Conservation (phyloP, 2,113 vertebrate genomes). For the Myrmecophaga tridactyla region DNA sequence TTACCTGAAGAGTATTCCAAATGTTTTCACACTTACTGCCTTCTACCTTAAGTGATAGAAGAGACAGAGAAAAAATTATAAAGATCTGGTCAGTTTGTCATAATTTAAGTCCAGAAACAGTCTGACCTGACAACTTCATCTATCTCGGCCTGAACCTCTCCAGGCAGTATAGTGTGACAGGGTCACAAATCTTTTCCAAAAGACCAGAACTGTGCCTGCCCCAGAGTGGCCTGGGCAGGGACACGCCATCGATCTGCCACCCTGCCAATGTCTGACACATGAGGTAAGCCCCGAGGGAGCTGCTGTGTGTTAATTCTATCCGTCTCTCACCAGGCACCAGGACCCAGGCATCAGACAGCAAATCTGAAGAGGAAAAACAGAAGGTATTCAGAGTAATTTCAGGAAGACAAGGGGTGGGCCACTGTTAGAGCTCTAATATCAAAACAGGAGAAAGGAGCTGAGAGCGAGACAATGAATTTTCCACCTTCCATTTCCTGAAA, state of each 20-base stretch:
- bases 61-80: not conserved
- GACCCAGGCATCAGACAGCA: not conserved
- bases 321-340: not conserved
- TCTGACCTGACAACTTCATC: slow-evolving; percentile 6
- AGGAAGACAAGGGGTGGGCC: slow-evolving; percentile 11
- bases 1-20: slow-evolving; percentile 6
- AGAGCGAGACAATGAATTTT: slow-evolving; percentile 1
- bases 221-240: slow-evolving; percentile 26
- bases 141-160: not conserved
- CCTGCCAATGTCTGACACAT: not conserved
- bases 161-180: slow-evolving; percentile 26
- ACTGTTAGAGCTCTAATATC: slow-evolving; percentile 25
- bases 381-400: slow-evolving; percentile 42
- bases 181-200: slow-evolving; percentile 18
- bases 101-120: slow-evolving; percentile 16
- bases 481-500: slow-evolving; percentile 24
- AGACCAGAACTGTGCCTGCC: not conserved
- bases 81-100: not conserved
- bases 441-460: not conserved
- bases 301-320: slow-evolving; percentile 13
- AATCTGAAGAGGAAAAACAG: not conserved
- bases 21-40: not conserved
- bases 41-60: slow-evolving; percentile 25
- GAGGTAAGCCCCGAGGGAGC: not conserved
- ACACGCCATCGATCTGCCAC: slow-evolving; percentile 38